These are phyloP conservation scores for Xiphorhynchus elegans DNA, from an alignment of 2,113 vertebrate species.

Conservation along the genomic window DNA sequence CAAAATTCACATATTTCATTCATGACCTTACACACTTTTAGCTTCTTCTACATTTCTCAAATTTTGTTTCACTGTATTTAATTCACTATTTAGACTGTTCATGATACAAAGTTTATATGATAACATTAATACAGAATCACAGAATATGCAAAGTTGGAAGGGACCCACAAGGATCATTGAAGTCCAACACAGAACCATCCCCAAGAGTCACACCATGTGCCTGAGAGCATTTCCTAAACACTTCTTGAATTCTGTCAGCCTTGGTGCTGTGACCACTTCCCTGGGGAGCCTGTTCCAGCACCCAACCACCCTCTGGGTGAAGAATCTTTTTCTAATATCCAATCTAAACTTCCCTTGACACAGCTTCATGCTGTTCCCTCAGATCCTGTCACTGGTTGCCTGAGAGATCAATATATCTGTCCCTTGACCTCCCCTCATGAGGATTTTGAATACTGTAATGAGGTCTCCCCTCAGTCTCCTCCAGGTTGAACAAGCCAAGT, in stretches of 20 bases:
- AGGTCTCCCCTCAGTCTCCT: background rate
- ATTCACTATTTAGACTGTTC: background rate
- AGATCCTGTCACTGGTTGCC: background rate
- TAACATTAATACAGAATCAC: background rate
- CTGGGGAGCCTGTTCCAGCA: background rate
- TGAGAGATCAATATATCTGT: background rate
- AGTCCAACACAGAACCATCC: background rate
- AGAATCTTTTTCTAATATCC: background rate
- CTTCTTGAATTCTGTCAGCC: background rate
- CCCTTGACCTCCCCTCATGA: background rate
- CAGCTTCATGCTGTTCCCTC: background rate
- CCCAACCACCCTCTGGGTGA: background rate
- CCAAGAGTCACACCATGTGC: background rate
- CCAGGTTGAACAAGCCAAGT: background rate
- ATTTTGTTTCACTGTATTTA: background rate
- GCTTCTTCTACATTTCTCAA: background rate
- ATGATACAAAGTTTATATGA: background rate
- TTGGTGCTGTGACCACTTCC: background rate
- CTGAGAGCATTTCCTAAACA: background rate
- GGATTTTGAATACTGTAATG: background rate
- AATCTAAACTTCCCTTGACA: background rate
- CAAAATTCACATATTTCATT: background rate
- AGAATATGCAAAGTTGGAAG: background rate
- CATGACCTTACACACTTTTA: background rate
- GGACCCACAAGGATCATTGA: accelerated